Evolutionary conservation across 1,140 invertebrate genomes (phyloP), one percentile per base, ranked within the genome.

Genomic region (Pseudoatta argentina): DNA sequence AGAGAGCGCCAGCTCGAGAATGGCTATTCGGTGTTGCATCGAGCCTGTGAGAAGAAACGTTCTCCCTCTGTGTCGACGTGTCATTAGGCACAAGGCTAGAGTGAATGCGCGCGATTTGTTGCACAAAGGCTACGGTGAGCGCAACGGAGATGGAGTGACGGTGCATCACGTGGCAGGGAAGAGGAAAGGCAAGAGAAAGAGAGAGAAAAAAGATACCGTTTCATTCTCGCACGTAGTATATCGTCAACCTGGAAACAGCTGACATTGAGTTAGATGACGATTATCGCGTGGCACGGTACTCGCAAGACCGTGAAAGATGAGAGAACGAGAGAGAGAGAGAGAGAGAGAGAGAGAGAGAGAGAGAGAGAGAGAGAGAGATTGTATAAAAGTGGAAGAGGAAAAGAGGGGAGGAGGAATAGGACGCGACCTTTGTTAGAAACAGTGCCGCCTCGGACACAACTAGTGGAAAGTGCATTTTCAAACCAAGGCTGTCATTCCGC

Each of bases 41-140:
- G 48, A 21, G 77, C 64, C 66, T 89, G 78, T 85, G 88, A 89
- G 88, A 89, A 89, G 88, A 89, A 89, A 89, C 86, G 69, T 82
- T 88, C 89, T 87, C 89, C 85, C 87, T 87, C 87, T 86, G 90
- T 73, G 90, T 77, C 86, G 77, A 48, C 81, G 87, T 91, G 90
- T 92, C 91, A 93, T 93, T 91, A 92, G 88, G 92, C 87, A 93
- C 92, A 93, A 93, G 93, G 93, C 83, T 92, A 90, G 86, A 88
- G 89, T 91, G 83, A 90, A 89, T 66, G 91, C 87, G 81, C 73
- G 90, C 88, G 79, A 92, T 82, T 82, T 55, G 78, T 89, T 85
- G 87, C 89, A 91, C 90, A 88, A 92, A 89, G 90, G 64, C 79
- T 61, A 51, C 63, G 21, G 51, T n/a, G 66, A 34, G 79, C 14